phyloP scores from a whole-genome alignment of 64 coral and sea anemone genomes.

The Pocillopora verrucosa region DNA sequence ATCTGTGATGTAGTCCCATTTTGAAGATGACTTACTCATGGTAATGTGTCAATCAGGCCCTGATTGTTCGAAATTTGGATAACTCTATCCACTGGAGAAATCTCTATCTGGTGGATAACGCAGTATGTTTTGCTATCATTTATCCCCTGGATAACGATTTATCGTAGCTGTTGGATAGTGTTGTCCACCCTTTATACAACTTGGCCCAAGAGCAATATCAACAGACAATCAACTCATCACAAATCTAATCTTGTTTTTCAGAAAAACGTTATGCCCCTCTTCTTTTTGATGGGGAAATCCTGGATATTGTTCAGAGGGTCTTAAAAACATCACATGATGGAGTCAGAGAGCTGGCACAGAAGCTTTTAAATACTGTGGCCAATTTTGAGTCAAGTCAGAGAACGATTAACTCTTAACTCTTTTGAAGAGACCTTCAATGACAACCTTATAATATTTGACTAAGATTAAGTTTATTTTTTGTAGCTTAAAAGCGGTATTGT shows the following conservation, averaged over 20 bases:
- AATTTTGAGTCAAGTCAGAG: not conserved
- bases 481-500: too few species aligned
- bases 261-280: conserved; percentile 30
- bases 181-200: too few species aligned
- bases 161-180: too few species aligned
- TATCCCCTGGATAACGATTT: too few species aligned
- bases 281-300: conserved; percentile 1
- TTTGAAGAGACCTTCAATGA: not conserved
- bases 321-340: not conserved
- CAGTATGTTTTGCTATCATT: too few species aligned
- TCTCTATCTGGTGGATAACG: too few species aligned
- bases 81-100: too few species aligned
- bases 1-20: too few species aligned
- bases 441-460: not conserved
- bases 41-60: too few species aligned
- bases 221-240: not conserved
- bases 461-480: too few species aligned
- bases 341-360: conserved; percentile 13
- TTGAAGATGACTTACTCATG: too few species aligned
- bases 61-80: too few species aligned
- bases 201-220: not conserved
- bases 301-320: not conserved
- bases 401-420: not conserved
- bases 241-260: not conserved
- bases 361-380: conserved; percentile 13